A percentile compares a stretch with the other conserved stretches of the same genome.
These are phyloP conservation scores for Pegoplata infirma DNA, from an alignment of 2,888 invertebrate species.

Conservation along the genomic window DNA sequence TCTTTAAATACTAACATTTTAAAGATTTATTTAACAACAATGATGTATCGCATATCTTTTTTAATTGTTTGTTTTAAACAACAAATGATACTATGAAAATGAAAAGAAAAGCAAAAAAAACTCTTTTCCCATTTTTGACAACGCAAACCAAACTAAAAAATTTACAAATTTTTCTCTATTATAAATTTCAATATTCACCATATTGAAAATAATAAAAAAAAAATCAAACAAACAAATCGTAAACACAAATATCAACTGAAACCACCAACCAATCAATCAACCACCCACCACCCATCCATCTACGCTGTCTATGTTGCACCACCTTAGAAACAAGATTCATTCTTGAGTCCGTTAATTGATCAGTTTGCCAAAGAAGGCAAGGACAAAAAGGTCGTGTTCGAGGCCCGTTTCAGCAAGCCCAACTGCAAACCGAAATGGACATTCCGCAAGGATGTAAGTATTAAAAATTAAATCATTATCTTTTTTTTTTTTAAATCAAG, in stretches of 20 bases:
- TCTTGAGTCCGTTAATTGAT: slow-evolving; percentile 96
- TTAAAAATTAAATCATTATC: slow-evolving; percentile 1
- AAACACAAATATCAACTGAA: slow-evolving; percentile 14
- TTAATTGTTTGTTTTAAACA: slow-evolving; percentile 59
- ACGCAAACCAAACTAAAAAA: slow-evolving; percentile 67
- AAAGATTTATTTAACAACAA: slow-evolving; percentile 45
- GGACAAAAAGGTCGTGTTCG: slow-evolving; percentile 95
- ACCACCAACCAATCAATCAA: slow-evolving; percentile 65
- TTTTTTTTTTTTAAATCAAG: no score
- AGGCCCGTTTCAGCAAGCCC: slow-evolving; percentile 97
- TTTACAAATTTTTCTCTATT: slow-evolving; percentile 41
- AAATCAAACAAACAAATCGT: slow-evolving; percentile 51
- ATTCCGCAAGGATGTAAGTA: slow-evolving; percentile 93
- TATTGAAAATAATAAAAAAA: slow-evolving; percentile 45
- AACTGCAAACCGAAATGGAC: slow-evolving; percentile 96
- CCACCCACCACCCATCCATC: slow-evolving; percentile 54
- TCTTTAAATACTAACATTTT: slow-evolving; percentile 18
- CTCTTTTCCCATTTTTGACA: slow-evolving; percentile 78
- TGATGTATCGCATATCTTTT: slow-evolving; percentile 61
- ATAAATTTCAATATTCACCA: slow-evolving; percentile 40
- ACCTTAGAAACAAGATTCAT: slow-evolving; percentile 92
- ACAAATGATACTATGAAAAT: slow-evolving; percentile 6
- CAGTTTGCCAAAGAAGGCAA: slow-evolving; percentile 96
- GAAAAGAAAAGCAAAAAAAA: no score
- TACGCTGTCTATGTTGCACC: not conserved